Evolutionary conservation across 2,113 vertebrate genomes (phyloP).

Genomic region (Daubentonia madagascariensis): DNA sequence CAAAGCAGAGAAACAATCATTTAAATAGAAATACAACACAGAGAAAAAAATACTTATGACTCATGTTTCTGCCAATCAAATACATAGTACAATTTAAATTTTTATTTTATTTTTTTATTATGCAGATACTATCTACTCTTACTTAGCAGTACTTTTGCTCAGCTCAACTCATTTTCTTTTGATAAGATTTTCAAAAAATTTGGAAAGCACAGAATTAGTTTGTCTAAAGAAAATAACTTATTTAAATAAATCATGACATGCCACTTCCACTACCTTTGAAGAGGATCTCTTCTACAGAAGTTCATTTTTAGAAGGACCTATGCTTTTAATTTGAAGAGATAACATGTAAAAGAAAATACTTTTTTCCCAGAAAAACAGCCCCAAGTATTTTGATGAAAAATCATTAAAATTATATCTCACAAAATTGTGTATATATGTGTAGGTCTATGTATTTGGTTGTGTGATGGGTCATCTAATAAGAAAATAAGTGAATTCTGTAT

Average conservation of each 20-base stretch:
- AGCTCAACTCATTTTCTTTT: constrained; percentile 8
- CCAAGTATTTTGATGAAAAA: neutral
- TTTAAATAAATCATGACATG: neutral
- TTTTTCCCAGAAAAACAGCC: neutral
- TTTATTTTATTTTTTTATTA: constrained; percentile 9
- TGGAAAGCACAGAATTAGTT: neutral
- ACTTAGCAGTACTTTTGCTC: neutral
- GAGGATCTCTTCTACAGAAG: neutral
- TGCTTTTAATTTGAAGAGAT: neutral
- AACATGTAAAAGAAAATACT: neutral
- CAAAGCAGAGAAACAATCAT: neutral
- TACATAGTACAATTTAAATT: neutral
- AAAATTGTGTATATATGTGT: neutral
- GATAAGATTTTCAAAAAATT: constrained; percentile 33
- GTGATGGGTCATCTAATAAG: neutral
- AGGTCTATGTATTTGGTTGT: neutral
- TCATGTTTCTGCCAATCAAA: constrained; percentile 32
- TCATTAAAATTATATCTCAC: neutral
- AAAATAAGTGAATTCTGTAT: neutral
- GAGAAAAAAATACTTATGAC: neutral
- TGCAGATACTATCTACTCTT: neutral
- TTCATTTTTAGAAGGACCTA: neutral
- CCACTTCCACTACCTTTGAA: neutral
- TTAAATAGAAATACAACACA: neutral
- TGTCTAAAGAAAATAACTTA: neutral